Conservation (phyloP, 1,140 invertebrate species). For the Amphibalanus amphitrite region DNA sequence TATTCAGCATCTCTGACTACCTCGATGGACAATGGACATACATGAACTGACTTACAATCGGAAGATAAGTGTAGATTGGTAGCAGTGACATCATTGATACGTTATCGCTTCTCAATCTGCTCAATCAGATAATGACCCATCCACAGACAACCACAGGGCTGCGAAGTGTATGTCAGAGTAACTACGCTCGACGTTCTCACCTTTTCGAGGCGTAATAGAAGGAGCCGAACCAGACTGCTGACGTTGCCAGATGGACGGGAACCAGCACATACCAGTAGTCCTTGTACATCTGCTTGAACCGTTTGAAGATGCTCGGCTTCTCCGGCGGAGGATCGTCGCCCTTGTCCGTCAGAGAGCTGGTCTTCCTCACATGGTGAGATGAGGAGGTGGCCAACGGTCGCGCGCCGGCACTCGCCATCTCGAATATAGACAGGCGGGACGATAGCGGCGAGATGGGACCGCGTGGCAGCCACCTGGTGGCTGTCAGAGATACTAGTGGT, state of each 20-base stretch:
- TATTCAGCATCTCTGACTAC: no score
- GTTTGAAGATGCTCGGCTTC: constrained; percentile 44
- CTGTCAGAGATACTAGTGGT: background rate
- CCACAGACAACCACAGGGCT: no score
- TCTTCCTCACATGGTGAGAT: background rate
- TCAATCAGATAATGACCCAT: no score
- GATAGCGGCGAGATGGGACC: background rate
- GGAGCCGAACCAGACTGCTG: constrained; percentile 57
- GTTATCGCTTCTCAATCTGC: no score
- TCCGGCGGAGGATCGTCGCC: background rate
- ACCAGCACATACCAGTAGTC: constrained; percentile 88
- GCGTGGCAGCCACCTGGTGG: background rate
- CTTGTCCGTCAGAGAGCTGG: background rate
- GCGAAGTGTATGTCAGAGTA: no score
- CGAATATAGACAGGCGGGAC: background rate
- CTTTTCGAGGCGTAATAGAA: constrained; percentile 76
- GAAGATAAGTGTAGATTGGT: no score
- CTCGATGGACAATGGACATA: no score
- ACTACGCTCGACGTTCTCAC: constrained; percentile 37
- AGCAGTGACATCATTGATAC: no score
- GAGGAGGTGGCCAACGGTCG: background rate
- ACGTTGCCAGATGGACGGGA: constrained; percentile 74
- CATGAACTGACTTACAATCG: no score
- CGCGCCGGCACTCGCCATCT: background rate
- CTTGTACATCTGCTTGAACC: constrained; percentile 77